Conservation (phyloP, 2,888 invertebrate species). For the Lasioglossum villosulum region DNA sequence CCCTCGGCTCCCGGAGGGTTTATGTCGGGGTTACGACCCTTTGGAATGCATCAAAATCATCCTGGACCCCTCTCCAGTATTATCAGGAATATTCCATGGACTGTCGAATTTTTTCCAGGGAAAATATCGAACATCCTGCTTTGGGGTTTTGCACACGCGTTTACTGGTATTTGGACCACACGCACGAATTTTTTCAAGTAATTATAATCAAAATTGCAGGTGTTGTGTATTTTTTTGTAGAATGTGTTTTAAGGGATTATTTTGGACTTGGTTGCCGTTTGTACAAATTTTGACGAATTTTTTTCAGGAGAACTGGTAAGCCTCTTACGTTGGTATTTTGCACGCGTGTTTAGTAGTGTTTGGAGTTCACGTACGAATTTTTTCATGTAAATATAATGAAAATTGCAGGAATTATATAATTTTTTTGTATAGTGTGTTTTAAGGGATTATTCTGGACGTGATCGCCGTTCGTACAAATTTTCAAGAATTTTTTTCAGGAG, state of each 20-base stretch:
- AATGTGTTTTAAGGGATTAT: no score
- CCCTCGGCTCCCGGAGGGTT: not conserved
- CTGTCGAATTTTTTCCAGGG: not conserved
- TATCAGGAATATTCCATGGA: not conserved
- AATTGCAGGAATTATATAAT: not conserved
- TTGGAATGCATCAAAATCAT: not conserved
- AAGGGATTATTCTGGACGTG: no score
- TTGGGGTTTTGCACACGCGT: not conserved
- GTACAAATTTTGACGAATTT: no score
- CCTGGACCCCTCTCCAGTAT: not conserved
- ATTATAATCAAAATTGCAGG: not conserved
- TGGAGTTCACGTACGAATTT: accelerated
- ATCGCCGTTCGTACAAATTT: not conserved
- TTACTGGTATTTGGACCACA: not conserved
- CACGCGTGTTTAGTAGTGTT: accelerated
- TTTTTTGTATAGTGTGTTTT: not conserved
- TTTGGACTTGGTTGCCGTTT: no score
- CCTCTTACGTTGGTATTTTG: no score
- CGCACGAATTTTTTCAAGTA: not conserved
- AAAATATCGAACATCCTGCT: not conserved
- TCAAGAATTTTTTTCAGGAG: not conserved
- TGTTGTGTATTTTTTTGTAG: no score
- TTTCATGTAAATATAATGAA: no score
- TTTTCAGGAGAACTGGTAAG: no score
- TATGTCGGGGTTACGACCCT: not conserved